A percentile compares a stretch with the other conserved stretches of the same genome.
These are phyloP conservation scores for Olivierus martensii DNA, from an alignment of 1,140 invertebrate species.

Conservation along the genomic window DNA sequence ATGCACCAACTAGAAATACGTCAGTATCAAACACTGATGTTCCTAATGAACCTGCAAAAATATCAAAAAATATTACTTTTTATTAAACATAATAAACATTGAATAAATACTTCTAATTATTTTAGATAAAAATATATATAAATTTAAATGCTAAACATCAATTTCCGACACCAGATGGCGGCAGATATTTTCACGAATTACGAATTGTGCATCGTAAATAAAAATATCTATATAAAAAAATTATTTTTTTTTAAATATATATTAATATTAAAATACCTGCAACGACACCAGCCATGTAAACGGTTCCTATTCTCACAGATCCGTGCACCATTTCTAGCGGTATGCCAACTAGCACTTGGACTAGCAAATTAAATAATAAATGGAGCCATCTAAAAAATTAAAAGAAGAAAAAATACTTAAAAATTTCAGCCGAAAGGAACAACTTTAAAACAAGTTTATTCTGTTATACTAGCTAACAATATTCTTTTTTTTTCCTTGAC, in stretches of 20 bases:
- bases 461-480: too few species aligned
- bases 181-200: background rate
- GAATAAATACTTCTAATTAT: too few species aligned
- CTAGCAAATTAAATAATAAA: constrained; percentile 73
- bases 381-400: constrained; percentile 35
- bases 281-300: constrained; percentile 61
- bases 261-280: constrained; percentile 35
- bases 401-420: background rate
- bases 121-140: too few species aligned
- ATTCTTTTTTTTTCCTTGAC: too few species aligned
- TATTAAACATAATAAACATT: too few species aligned
- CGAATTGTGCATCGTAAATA: background rate
- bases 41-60: constrained; percentile 31
- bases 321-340: constrained; percentile 91
- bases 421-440: background rate
- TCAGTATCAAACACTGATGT: constrained; percentile 76
- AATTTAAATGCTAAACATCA: too few species aligned
- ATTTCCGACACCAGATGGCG: constrained; percentile 1
- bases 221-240: background rate
- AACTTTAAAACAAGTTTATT: too few species aligned
- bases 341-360: constrained; percentile 82
- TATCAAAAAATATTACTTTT: background rate
- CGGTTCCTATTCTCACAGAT: constrained; percentile 65
- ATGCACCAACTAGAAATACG: constrained; percentile 82
- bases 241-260: background rate